Evolutionary conservation across 2,888 invertebrate species (phyloP), one percentile per base, ranked within the genome.

Genomic region (Drosophila paramelanica): DNA sequence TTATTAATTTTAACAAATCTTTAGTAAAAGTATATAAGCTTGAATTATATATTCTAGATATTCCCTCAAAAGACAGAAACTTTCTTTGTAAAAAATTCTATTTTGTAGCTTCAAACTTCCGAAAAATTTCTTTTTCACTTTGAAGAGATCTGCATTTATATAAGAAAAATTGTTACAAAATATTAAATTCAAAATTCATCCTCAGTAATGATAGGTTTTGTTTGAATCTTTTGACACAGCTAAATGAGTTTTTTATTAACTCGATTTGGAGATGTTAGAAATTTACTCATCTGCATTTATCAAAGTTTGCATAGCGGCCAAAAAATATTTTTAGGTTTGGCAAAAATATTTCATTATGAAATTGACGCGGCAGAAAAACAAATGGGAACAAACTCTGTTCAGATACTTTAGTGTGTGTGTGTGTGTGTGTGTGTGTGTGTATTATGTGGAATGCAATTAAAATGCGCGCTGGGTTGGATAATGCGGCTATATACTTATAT

Each of bases 361-460:
- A 76, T 68, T 56, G 65, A 69, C 36, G 67, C 31, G 55, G 41
- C 17, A 43, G 38, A 10, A 47, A 65, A 74, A 69, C 47, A 67
- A 79, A 36, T 55, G 43, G 10, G 42, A 52, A 56, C 51, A 43
- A 65, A 65, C n/a, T 55, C 50, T 31, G 42, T 53, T 38, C 23
- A 43, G 57, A 39, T 42, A 33, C 36, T 14, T 5, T 41, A 25
- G 38, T 23, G 31, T 20, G 38, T 49, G 41, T n/a, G 38, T 20
- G 17, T 2, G 33, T 25, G 52, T 45, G 39, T 25, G 41, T 41
- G 41, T 51, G 42, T 67, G 45, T 52, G 41, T 8, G 50, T 25
- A 36, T 39, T 59, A 42, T 72, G 62, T 58, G 71, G 69, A 84
- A 85, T 89, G 84, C 85, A 85, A 89, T 85, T 89, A 81, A 87